Conservation (phyloP, 2,113 vertebrate genomes). For the Ochotona princeps region DNA sequence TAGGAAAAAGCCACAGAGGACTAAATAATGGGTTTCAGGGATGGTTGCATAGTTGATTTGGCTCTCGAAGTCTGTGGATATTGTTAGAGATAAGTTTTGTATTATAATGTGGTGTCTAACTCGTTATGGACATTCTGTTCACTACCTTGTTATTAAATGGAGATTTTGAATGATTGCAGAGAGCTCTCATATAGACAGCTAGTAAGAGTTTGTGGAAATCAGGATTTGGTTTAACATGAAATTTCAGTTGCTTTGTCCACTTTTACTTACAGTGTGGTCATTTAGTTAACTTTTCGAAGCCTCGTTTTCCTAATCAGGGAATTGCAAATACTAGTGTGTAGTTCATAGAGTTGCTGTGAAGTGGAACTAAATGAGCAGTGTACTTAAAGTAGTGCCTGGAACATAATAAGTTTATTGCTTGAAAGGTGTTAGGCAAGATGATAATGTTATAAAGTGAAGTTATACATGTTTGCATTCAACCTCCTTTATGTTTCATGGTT, state of each 20-base stretch:
- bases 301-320: background rate
- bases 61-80: conserved; percentile 34
- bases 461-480: background rate
- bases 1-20: background rate
- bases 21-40: background rate
- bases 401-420: conserved; percentile 35
- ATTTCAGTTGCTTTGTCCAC: background rate
- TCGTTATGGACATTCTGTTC: background rate
- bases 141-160: too few species aligned
- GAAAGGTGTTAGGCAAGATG: background rate
- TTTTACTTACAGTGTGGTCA: background rate
- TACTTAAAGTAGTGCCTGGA: conserved; percentile 19
- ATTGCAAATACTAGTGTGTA: conserved; percentile 21
- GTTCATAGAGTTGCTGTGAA: background rate
- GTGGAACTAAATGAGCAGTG: background rate
- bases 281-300: conserved; percentile 16
- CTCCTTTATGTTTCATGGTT: background rate
- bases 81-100: background rate
- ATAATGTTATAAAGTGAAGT: too few species aligned
- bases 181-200: too few species aligned
- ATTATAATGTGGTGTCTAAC: background rate
- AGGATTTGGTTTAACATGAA: too few species aligned
- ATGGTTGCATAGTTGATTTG: background rate
- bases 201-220: too few species aligned
- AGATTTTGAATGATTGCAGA: too few species aligned